Conservation (phyloP, 2,888 invertebrate genomes). For the Cataglyphis albicans region DNA sequence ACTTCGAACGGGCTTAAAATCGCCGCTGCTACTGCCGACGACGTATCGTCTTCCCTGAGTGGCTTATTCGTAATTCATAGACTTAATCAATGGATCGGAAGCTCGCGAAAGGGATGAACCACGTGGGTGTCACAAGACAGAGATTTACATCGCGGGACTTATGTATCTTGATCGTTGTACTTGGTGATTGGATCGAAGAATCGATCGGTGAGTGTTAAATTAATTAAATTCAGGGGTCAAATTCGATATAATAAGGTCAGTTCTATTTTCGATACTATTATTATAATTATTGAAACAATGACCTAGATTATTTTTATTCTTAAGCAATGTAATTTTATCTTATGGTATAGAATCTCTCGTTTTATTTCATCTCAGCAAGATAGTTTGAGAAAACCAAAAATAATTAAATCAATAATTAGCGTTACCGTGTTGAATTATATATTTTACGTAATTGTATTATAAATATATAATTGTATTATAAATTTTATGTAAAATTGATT, state of each 20-base stretch:
- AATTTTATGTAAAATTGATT: slow-evolving; percentile 7
- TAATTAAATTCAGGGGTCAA: slow-evolving; percentile 28
- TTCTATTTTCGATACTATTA: neutral
- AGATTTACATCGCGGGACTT: neutral
- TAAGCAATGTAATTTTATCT: neutral
- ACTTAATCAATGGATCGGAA: slow-evolving; percentile 54
- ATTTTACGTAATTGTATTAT: neutral
- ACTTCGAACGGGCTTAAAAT: slow-evolving; percentile 50
- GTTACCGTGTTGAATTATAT: neutral
- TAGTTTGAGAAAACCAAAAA: neutral
- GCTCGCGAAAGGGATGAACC: slow-evolving; percentile 37
- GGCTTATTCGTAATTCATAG: slow-evolving; percentile 72
- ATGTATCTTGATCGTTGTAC: slow-evolving; percentile 38
- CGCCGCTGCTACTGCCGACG: slow-evolving; percentile 48
- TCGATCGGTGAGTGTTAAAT: slow-evolving; percentile 40
- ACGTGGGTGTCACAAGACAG: slow-evolving; percentile 18
- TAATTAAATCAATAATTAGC: neutral
- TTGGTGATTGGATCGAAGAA: slow-evolving; percentile 23
- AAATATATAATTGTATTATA: neutral
- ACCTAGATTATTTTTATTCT: neutral
- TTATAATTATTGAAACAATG: neutral
- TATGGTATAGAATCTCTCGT: neutral
- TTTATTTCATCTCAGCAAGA: neutral
- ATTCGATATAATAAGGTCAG: neutral
- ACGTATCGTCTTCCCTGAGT: slow-evolving; percentile 73